Conservation (phyloP, 2,797 vertebrate species). For the Pyrocephalus nanus region DNA sequence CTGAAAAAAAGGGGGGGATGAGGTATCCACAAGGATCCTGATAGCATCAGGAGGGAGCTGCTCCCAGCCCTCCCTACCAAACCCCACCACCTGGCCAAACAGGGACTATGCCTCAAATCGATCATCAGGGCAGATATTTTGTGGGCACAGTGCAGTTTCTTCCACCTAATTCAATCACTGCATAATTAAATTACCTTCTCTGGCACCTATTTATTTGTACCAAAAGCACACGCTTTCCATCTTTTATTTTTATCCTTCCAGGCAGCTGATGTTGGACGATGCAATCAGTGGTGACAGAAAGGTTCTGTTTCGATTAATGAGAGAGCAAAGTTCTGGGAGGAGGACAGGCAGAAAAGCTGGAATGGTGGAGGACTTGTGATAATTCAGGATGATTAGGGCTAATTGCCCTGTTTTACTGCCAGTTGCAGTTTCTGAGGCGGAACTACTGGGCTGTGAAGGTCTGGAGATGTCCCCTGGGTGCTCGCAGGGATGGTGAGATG, state of each 20-base stretch:
- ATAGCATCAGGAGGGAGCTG: accelerated
- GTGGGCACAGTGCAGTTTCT: background rate
- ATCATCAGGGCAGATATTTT: background rate
- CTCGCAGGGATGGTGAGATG: accelerated
- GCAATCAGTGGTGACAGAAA: constrained; percentile 67
- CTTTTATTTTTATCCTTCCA: constrained; percentile 64
- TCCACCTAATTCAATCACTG: constrained; percentile 37
- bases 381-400: background rate
- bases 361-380: background rate
- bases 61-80: background rate
- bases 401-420: background rate
- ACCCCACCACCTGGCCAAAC: background rate
- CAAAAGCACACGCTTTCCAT: constrained; percentile 28
- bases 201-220: constrained; percentile 50
- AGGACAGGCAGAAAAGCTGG: background rate
- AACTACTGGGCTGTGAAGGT: background rate
- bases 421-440: background rate
- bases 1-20: background rate
- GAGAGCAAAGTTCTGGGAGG: constrained; percentile 22
- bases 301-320: constrained; percentile 66
- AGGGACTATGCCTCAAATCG: background rate
- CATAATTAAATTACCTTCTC: constrained; percentile 50
- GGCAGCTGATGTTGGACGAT: constrained; percentile 34
- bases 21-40: background rate
- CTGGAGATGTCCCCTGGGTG: background rate